A percentile compares a stretch with the other conserved stretches of the same genome.
Evolutionary conservation across 2,797 vertebrate genomes (phyloP).

Genomic region (Discoglossus pictus): DNA sequence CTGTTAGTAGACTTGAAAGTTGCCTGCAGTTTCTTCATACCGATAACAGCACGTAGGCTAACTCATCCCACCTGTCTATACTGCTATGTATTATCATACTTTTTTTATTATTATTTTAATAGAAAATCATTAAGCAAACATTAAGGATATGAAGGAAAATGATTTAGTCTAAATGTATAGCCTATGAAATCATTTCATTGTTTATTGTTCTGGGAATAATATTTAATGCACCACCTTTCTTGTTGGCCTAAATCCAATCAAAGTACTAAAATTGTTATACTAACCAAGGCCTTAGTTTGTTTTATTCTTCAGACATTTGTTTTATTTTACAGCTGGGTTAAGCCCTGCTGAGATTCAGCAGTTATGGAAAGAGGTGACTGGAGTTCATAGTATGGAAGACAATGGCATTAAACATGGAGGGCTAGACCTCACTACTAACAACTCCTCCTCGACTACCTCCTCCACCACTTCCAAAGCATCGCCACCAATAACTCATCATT

Average conservation of each 20-base stretch:
- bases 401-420: constrained; percentile 95
- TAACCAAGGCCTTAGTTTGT: constrained; percentile 60
- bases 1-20: too few relatives aligned
- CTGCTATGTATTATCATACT: too few relatives aligned
- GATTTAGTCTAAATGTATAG: constrained; percentile 48
- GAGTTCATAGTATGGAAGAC: constrained; percentile 92
- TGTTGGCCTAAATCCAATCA: constrained; percentile 63
- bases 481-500: constrained; percentile 93
- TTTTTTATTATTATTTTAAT: too few relatives aligned
- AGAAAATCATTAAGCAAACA: too few relatives aligned
- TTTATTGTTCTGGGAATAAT: constrained; percentile 58
- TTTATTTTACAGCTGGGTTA: constrained; percentile 85
- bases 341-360: constrained; percentile 98
- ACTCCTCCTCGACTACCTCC: constrained; percentile 97
- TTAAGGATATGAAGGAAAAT: constrained; percentile 48
- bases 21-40: too few relatives aligned
- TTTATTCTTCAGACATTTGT: constrained; percentile 64
- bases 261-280: constrained; percentile 59
- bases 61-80: too few relatives aligned
- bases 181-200: constrained; percentile 32
- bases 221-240: constrained; percentile 56
- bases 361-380: constrained; percentile 98
- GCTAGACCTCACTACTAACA: constrained; percentile 96
- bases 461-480: constrained; percentile 90
- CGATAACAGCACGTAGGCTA: too few relatives aligned